Evolutionary conservation across 2,888 invertebrate genomes (phyloP), one percentile per base, ranked within the genome.

Genomic region (Polymixis flavicincta): DNA sequence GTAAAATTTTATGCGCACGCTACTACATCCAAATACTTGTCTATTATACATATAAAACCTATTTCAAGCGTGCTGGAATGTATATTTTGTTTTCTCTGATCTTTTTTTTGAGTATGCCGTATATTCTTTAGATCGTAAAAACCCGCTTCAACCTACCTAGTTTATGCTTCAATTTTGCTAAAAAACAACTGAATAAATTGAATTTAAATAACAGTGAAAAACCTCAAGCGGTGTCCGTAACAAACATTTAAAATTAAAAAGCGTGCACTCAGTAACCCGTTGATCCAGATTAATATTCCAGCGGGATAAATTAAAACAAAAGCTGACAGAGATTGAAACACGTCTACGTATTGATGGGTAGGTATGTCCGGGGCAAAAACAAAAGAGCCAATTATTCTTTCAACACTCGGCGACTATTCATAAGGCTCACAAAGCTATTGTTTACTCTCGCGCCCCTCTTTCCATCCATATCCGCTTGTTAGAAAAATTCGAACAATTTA

Each of bases 371-470:
- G 61, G 70, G 55, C 68, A 57, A 80, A 76, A 87, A 86, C 79
- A 84, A 85, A 86, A 85, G 79, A 72, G 77, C 79, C 86, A 86
- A 86, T 87, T 89, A 89, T 90, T 90, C 88, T 90, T 90, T 89
- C 87, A 89, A 88, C 87, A 88, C 85, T 85, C 88, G 75, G 79
- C 86, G 81, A 85, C 87, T 87, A 88, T 87, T 88, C 87, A 88
- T 83, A 82, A 82, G 71, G 79, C 76, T 74, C 68, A 84, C 87
- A 87, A 82, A 85, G 83, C 87, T 84, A 89, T 89, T 89, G 87
- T 89, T 85, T 85, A 78, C 85, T 70, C 77, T 63, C 55, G 25
- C 67, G 72, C 69, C 79, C 73, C 55, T 68, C 74, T 81, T 82
- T 82, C 77, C 63, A 74, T 77, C 70, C 64, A 74, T 75, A 75